A percentile compares a stretch with the other conserved stretches of the same genome.
phyloP scores from a whole-genome alignment of 2,797 vertebrate genomes.

The Microctenopoma stevenorrisi region DNA sequence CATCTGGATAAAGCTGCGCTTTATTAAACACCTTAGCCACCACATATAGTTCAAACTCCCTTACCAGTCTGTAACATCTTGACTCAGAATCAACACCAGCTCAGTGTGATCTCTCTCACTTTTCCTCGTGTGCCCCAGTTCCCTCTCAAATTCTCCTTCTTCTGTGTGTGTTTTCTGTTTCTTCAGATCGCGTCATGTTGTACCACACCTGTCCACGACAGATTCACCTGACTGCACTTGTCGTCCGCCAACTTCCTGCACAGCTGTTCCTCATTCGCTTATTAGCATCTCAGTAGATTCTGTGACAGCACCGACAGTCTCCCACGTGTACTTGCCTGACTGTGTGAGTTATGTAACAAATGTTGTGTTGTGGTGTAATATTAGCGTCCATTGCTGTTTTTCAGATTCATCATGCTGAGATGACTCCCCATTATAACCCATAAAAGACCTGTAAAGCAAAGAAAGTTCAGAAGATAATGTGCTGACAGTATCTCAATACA shows the following conservation, averaged over 20 bases:
- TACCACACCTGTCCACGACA: slow-evolving; percentile 35
- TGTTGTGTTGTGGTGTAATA: neutral
- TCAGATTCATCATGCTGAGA: slow-evolving; percentile 20
- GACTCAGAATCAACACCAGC: slow-evolving; percentile 5
- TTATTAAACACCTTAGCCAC: too few species aligned
- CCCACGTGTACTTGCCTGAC: slow-evolving; percentile 15
- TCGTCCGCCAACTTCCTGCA: slow-evolving; percentile 21
- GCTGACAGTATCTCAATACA: slow-evolving; percentile 8
- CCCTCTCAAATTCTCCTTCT: neutral
- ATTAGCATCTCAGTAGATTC: slow-evolving; percentile 27
- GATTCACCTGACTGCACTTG: slow-evolving; percentile 39
- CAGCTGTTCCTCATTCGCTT: slow-evolving; percentile 38
- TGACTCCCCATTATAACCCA: slow-evolving; percentile 19
- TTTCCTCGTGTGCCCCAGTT: neutral
- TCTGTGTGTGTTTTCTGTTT: neutral
- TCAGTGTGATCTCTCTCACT: neutral
- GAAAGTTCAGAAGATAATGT: slow-evolving; percentile 7
- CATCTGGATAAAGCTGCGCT: neutral
- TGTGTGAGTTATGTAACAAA: slow-evolving; percentile 25
- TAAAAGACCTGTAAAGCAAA: slow-evolving; percentile 13
- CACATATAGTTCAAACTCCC: neutral
- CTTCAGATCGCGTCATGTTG: neutral
- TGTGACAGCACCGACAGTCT: slow-evolving; percentile 1
- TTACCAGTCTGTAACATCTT: slow-evolving; percentile 1
- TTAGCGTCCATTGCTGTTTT: neutral